A percentile compares a stretch with the other conserved stretches of the same genome.
These are phyloP conservation scores for Rhynchopsitta pachyrhyncha DNA, from an alignment of 2,113 vertebrate genomes.

Conservation along the genomic window DNA sequence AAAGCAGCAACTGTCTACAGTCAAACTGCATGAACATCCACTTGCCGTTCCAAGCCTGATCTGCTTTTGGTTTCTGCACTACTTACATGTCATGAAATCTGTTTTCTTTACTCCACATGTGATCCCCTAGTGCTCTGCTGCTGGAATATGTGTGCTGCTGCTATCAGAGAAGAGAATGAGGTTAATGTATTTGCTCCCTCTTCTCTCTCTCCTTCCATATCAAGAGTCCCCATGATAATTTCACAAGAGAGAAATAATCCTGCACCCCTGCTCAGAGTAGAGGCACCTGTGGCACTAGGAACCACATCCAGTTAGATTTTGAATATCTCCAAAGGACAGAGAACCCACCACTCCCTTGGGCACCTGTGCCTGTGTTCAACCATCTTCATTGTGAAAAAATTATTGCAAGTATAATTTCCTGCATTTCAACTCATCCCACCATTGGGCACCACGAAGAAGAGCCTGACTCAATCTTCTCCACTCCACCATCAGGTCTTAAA, in stretches of 20 bases:
- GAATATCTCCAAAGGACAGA: background rate
- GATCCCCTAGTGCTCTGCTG: background rate
- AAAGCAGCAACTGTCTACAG: background rate
- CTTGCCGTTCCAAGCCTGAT: background rate
- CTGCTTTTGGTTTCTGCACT: background rate
- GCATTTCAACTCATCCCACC: background rate
- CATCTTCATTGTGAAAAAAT: accelerated
- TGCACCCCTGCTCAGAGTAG: background rate
- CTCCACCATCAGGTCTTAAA: background rate
- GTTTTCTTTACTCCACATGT: background rate
- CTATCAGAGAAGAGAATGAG: background rate
- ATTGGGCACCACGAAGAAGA: background rate
- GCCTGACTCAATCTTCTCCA: background rate
- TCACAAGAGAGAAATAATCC: background rate
- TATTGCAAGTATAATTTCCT: background rate
- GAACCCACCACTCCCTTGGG: background rate
- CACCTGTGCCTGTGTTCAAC: background rate
- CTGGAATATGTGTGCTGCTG: background rate
- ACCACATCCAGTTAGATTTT: background rate
- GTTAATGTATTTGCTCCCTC: background rate
- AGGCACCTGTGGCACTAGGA: background rate
- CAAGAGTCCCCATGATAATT: background rate
- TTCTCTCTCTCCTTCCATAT: background rate
- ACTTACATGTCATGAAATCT: background rate
- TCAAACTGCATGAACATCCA: background rate